Evolutionary conservation across 1,140 invertebrate species (phyloP).

Genomic region (Lasaia peninsularis): DNA sequence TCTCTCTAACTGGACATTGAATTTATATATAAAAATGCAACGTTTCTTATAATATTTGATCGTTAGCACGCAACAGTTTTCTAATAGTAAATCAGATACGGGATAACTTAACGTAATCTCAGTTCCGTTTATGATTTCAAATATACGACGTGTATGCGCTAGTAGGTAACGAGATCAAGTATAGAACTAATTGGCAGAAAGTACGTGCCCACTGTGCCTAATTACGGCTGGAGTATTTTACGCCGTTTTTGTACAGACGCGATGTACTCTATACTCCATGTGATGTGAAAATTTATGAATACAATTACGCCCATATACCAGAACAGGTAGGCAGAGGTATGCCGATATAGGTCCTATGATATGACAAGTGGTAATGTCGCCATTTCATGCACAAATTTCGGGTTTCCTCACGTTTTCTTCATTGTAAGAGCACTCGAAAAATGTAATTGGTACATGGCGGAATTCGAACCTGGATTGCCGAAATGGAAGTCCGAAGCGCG

Average conservation of each 20-base stretch:
- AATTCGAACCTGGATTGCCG: too few relatives aligned
- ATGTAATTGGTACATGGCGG: too few relatives aligned
- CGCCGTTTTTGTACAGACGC: slow-evolving; percentile 25
- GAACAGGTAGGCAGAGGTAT: too few relatives aligned
- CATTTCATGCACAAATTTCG: too few relatives aligned
- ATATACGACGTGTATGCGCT: slow-evolving; percentile 27
- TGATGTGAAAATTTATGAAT: slow-evolving; percentile 26
- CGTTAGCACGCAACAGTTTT: slow-evolving; percentile 2
- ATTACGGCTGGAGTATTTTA: slow-evolving; percentile 24
- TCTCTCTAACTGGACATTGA: too few relatives aligned
- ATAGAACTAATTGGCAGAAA: slow-evolving; percentile 39
- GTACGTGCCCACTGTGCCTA: slow-evolving; percentile 25
- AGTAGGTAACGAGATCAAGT: slow-evolving; percentile 35
- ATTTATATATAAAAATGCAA: too few relatives aligned
- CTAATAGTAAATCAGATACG: slow-evolving; percentile 12
- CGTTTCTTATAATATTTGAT: not conserved
- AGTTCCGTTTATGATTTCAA: slow-evolving; percentile 21
- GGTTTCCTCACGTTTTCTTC: too few relatives aligned
- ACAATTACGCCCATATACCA: too few relatives aligned
- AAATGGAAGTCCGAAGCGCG: too few relatives aligned
- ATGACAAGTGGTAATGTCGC: too few relatives aligned
- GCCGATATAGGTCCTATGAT: too few relatives aligned
- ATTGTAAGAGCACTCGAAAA: too few relatives aligned
- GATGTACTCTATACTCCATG: slow-evolving; percentile 32
- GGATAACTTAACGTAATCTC: slow-evolving; percentile 16